These are phyloP conservation scores for Phycodurus eques DNA, from an alignment of 2,113 vertebrate genomes.

Conservation along the genomic window DNA sequence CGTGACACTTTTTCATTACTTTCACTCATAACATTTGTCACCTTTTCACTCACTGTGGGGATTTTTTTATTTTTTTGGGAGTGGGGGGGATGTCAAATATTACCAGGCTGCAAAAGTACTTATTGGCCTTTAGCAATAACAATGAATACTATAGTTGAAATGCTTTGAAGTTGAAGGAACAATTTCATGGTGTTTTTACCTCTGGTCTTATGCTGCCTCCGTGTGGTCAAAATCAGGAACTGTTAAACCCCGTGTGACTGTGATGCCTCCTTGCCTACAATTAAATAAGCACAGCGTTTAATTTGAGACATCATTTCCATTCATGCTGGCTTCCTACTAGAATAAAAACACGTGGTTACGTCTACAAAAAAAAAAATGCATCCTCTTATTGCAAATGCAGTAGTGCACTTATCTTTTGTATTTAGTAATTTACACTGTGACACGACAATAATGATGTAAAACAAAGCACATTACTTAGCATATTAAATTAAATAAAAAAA, in stretches of 20 bases:
- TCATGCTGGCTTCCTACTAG: neutral
- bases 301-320: neutral
- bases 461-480: neutral
- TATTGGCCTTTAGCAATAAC: neutral
- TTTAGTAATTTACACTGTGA: neutral
- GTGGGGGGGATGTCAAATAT: slow-evolving; percentile 7
- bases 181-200: neutral
- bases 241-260: neutral
- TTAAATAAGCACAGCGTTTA: neutral
- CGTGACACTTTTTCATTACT: neutral
- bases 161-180: neutral
- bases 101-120: slow-evolving; percentile 7
- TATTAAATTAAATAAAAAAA: neutral
- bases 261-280: neutral
- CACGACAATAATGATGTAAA: neutral
- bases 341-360: neutral
- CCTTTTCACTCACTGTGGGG: neutral
- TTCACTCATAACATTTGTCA: neutral
- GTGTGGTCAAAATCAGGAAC: slow-evolving; percentile 16
- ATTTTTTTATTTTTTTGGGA: neutral
- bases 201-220: slow-evolving; percentile 52
- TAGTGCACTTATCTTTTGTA: neutral
- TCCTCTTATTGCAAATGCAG: neutral
- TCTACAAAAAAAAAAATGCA: neutral
- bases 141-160: neutral